A percentile compares a stretch with the other conserved stretches of the same genome.
phyloP scores from a whole-genome alignment of 2,113 vertebrate genomes.

The Acrocephalus kingi region DNA sequence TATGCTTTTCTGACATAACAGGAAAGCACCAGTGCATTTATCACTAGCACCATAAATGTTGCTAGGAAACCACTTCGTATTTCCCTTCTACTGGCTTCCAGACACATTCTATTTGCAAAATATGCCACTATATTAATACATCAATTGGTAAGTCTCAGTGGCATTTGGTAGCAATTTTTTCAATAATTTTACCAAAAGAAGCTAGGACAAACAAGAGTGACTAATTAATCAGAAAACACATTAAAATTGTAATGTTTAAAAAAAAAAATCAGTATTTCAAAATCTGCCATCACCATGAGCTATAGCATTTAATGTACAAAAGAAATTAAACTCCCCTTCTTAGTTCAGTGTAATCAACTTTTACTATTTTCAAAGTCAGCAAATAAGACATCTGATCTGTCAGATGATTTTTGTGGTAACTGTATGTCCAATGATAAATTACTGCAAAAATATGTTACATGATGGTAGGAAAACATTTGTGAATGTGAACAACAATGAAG shows the following conservation, averaged over 20 bases:
- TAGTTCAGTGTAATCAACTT: not conserved
- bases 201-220: not conserved
- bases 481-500: slow-evolving; percentile 72
- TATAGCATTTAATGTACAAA: not conserved
- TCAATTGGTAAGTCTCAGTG: not conserved
- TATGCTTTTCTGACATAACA: not conserved
- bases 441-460: slow-evolving; percentile 68
- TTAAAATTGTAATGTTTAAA: not conserved
- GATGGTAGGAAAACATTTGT: slow-evolving; percentile 73
- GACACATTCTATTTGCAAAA: slow-evolving; percentile 29
- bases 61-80: slow-evolving; percentile 13
- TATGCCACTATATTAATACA: slow-evolving; percentile 10
- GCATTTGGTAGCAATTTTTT: not conserved
- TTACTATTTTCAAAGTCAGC: not conserved
- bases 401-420: not conserved
- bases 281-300: not conserved
- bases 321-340: not conserved
- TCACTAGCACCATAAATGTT: not conserved
- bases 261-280: not conserved
- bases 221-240: not conserved
- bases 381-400: not conserved
- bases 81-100: not conserved
- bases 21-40: slow-evolving; percentile 19
- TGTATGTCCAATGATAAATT: slow-evolving; percentile 59
- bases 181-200: not conserved